Base-by-base conservation (phyloP, 30 jellyfish, hydroid and myxozoan genomes). In the Sanderia malayensis region DNA sequence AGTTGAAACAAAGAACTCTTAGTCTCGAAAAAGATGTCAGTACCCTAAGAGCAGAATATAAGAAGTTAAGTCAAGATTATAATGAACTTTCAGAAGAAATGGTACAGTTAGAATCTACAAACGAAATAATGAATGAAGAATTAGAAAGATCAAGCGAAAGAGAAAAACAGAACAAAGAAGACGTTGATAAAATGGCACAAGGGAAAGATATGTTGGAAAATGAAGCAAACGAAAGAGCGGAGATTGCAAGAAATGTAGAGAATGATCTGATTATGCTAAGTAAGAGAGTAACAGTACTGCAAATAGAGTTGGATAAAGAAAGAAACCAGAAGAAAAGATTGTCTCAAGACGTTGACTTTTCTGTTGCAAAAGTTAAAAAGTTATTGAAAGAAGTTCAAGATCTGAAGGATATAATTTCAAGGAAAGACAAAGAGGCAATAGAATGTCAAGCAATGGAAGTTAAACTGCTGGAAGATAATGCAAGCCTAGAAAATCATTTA, bases 221-320 rank as follows among this genome's bases (percentile, higher is more conserved):
- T 19, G 83, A 71, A n/a, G 67, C 26, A 4, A 44, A 59, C n/a
- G 81, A 62, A 33, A 44, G 61, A 47, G 76, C 21, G 1, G 71
- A 72, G 31, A 71, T 69, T 32, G 49, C 74, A 46, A 72, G 71
- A 31, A 70, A 82, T 25, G 94, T 82, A 1, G 94, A 82, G 22
- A 46, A 33, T 0, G 94, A 82, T 53, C 31, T 82, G 63, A 58
- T 82, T 0, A 62, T 17, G 1, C 53, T 58, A 57, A 82, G 86
- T 19, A 70, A 63, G 73, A 31, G 61, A 58, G 27, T 82, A 23
- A 71, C 79, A 18, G 45, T 67, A 46, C 0, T 59, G 75, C 82
- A 70, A 22, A 82, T 62, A 76, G 94, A 61, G 11, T 23, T 71
- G 25, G 86, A 82, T 4, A 82, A 70, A 49, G 94, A 82, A 21